Base-by-base conservation (phyloP, 2,888 invertebrate species). In the Catotricha subobsoleta region DNA sequence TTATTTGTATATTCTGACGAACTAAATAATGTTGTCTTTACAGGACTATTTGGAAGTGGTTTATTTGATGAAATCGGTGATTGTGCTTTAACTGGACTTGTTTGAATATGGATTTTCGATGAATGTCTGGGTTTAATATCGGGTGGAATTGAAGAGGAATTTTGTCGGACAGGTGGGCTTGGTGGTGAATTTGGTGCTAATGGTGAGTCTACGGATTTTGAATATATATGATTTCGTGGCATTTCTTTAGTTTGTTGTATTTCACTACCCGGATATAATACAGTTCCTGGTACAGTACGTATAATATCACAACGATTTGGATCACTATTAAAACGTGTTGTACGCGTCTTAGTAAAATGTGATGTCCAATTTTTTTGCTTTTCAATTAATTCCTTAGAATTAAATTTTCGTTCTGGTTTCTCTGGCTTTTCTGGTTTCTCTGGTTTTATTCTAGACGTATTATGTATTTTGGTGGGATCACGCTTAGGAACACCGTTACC, bases 351-450 rank as follows among this genome's bases (percentile, higher is more conserved):
- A 44, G 80, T 80, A 59, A 87, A 90, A 62, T 86, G 87, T 45
- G 84, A 81, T 23, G 87, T 87, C 88, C 87, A 90, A 64, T 88
- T 90, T 56, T 80, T 78, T 57, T 87, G 88, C 54, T 87, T 84
- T 61, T 86, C 87, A 49, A 88, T 88, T 42, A 87, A 66, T 59
- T 88, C 86, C 49, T 84, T 80, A 46, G 82, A 83, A 52, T 75
- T 78, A 52, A 83, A 78, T 53, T 80, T 77, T 42, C 83, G 67
- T 57, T 86, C 86, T 3, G 84, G 82, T 59, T 84, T 83, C 52
- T 84, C 83, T 1, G 83, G 83, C 57, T 81, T 82, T 40, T 71
- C 71, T 4, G 62, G 60, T 47, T 72, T 69, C 43, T 67, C 68
- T 12, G 73, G 70, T 50, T 72, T 66, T 44, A 72, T 66, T 46